These are phyloP conservation scores for Micromesistius poutassou DNA, from an alignment of 2,797 vertebrate genomes.

Conservation along the genomic window DNA sequence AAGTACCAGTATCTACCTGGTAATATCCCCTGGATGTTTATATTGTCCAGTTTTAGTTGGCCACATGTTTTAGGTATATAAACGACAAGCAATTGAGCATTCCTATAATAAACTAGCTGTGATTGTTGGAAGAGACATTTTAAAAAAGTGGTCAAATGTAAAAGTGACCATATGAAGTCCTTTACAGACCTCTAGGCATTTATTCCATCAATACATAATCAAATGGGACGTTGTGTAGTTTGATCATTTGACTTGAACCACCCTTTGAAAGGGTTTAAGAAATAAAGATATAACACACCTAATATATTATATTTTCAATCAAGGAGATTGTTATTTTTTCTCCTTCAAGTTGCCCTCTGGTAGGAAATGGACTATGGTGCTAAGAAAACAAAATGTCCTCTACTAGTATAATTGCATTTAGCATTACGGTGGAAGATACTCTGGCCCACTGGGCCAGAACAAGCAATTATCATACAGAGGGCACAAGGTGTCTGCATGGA, in stretches of 20 bases:
- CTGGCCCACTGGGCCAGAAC: constrained; percentile 59
- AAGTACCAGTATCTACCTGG: background rate
- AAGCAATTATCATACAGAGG: constrained; percentile 69
- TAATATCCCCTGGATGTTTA: background rate
- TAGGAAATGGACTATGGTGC: constrained; percentile 52
- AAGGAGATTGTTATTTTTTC: constrained; percentile 18
- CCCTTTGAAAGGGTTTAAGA: constrained; percentile 29
- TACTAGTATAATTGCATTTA: constrained; percentile 67
- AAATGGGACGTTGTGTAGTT: background rate
- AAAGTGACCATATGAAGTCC: background rate
- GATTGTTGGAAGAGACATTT: background rate
- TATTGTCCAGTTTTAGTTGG: no score
- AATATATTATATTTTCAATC: constrained; percentile 15
- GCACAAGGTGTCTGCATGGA: constrained; percentile 51
- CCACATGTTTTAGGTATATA: background rate
- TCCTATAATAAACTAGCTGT: background rate
- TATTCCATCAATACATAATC: background rate
- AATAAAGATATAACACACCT: no score
- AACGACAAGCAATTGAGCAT: no score
- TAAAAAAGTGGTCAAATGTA: no score
- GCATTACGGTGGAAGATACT: constrained; percentile 68
- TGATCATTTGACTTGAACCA: constrained; percentile 25
- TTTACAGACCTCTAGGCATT: background rate
- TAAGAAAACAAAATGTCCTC: constrained; percentile 48
- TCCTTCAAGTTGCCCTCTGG: constrained; percentile 59